Evolutionary conservation across 2,113 vertebrate species (phyloP), one percentile per base, ranked within the genome.

Genomic region (Menura novaehollandiae): DNA sequence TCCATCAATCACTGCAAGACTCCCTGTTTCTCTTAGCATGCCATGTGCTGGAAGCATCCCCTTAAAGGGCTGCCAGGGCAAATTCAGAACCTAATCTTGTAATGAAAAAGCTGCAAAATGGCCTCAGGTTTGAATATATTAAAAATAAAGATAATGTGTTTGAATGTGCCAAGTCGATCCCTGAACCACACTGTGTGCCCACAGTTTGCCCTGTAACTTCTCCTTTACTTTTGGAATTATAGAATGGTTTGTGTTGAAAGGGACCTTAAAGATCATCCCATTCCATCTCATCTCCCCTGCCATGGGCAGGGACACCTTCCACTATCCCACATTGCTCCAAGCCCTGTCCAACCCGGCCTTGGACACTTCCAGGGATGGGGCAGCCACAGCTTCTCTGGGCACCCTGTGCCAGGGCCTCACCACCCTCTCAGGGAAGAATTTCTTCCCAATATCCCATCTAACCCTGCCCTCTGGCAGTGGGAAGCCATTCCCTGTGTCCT

Each of bases 301-400:
- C 23, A 9, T 14, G n/a, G 49, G 7, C 44, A 51, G 32, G 62
- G 73, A 60, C 41, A 35, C 5, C 16, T 80, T 0, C 51, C 35
- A 27, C 58, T 1, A 0, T 12, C 58, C 32, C 43, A 73, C 21
- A 24, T 0, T 43, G 67, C 26, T 72, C 43, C 66, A 2, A 79
- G 30, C 30, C 41, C 47, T 0, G 0, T 35, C 66, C 66, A 63
- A 0, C 49, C 43, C 19, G 58, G 35, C 26, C 35, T 56, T 26
- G 67, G 43, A 0, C 21, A 56, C 17, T 80, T 0, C 11, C 85
- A 88, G 56, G 43, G 58, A 41, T 64, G 35, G 26, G 35, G 30
- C 58, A 64, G 43, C 43, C 58, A 10, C 75, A 72, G 49, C 75
- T 72, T 0, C 66, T 64, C 66, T 79, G 75, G 56, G n/a, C 10